phyloP scores from a whole-genome alignment of 1,140 invertebrate genomes.

The Bombus haemorrhoidalis region DNA sequence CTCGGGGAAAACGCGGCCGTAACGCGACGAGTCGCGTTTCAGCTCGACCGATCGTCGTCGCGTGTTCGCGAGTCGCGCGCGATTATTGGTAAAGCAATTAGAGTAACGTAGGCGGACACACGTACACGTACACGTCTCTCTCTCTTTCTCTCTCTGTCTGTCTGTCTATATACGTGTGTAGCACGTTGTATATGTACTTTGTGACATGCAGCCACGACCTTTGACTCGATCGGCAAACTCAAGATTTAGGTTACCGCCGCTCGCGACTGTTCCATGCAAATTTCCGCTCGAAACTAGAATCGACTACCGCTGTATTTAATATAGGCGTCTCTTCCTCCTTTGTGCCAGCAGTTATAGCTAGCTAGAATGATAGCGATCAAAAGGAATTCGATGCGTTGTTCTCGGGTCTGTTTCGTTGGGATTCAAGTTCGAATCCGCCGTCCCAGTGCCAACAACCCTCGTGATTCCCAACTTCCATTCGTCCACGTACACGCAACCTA shows the following conservation, averaged over 20 bases:
- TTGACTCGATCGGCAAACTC: slow-evolving; percentile 59
- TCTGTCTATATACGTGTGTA: not conserved
- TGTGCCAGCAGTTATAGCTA: not conserved
- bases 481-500: slow-evolving; percentile 39
- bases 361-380: not conserved
- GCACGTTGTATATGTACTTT: slow-evolving; percentile 20
- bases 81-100: slow-evolving; percentile 71
- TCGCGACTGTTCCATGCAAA: slow-evolving; percentile 45
- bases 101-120: slow-evolving; percentile 56
- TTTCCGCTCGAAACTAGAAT: slow-evolving; percentile 16
- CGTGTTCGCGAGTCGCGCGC: slow-evolving; percentile 55
- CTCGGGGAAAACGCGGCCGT: not conserved
- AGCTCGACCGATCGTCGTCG: slow-evolving; percentile 53
- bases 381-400: not conserved
- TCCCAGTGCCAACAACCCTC: slow-evolving; percentile 58
- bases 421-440: slow-evolving; percentile 5
- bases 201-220: slow-evolving; percentile 51
- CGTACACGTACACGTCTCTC: not conserved
- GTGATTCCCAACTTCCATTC: slow-evolving; percentile 22
- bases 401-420: not conserved
- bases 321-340: slow-evolving; percentile 13
- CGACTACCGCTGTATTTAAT: not conserved
- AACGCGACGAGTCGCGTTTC: not conserved
- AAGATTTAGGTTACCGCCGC: slow-evolving; percentile 59
- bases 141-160: not conserved